Evolutionary conservation across 2,113 vertebrate species (phyloP).

Genomic region (Emydura subglobosa): DNA sequence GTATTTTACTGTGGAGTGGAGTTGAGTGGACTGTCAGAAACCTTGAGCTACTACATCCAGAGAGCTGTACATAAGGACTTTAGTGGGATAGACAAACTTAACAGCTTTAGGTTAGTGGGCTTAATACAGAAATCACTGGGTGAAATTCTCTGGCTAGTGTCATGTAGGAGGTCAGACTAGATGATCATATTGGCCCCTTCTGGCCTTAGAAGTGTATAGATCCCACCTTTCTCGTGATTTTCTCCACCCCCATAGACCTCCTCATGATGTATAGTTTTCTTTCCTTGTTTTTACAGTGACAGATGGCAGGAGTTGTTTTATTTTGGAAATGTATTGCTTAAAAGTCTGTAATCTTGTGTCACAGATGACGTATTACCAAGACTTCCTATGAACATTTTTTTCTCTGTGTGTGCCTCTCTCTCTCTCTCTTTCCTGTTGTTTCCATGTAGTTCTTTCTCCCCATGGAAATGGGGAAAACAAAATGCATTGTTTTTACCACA

Average conservation of each 20-base stretch:
- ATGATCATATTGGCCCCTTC: background rate
- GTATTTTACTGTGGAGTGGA: background rate
- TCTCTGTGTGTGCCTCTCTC: background rate
- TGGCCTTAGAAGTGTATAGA: accelerated
- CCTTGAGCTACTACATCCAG: background rate
- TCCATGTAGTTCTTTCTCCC: background rate
- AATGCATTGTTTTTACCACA: background rate
- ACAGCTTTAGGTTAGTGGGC: background rate
- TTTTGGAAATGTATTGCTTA: accelerated
- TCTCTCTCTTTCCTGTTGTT: background rate
- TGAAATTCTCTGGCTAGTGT: background rate
- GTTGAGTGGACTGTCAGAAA: background rate
- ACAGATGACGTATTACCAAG: background rate
- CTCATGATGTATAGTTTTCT: background rate
- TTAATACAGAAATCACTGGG: background rate
- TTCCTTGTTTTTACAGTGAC: background rate
- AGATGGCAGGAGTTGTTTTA: background rate
- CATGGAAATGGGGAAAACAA: background rate
- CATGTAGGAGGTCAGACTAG: background rate
- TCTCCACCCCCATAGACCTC: background rate
- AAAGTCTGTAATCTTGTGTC: background rate
- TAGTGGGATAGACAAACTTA: background rate
- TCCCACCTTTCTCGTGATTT: background rate
- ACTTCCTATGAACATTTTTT: slow-evolving; percentile 8
- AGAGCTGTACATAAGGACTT: accelerated